Conservation (phyloP, 2,797 vertebrate genomes). For the Varecia variegata region DNA sequence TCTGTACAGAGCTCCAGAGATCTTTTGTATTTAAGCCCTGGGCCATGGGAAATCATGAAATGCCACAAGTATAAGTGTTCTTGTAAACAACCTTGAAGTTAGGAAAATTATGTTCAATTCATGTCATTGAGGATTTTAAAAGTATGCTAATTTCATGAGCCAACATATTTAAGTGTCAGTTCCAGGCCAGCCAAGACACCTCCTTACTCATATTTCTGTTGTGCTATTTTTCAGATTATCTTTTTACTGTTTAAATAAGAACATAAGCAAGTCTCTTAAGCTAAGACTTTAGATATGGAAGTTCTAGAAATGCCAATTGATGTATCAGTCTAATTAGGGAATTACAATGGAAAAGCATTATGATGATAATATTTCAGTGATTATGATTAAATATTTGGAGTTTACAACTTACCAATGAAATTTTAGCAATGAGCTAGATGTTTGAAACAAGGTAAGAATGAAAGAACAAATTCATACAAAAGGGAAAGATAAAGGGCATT, state of each 20-base stretch:
- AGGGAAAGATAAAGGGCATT: not conserved
- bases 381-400: not conserved
- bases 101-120: not conserved
- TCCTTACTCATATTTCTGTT: not conserved
- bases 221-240: not conserved
- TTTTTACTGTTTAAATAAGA: constrained; percentile 35
- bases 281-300: not conserved
- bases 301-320: constrained; percentile 1
- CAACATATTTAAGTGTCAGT: not conserved
- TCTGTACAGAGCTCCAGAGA: not conserved
- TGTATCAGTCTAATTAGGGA: not conserved
- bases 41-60: not conserved
- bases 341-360: not conserved
- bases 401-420: not conserved
- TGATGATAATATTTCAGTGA: constrained; percentile 16
- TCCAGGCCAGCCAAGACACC: not conserved
- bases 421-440: not conserved
- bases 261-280: not conserved
- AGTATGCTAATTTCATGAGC: not conserved
- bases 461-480: constrained; percentile 34
- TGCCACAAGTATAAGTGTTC: not conserved
- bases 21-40: not conserved
- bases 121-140: not conserved
- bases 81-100: not conserved
- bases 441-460: not conserved